A percentile compares a stretch with the other conserved stretches of the same genome.
These are phyloP conservation scores for Leucozona laternaria DNA, from an alignment of 2,888 invertebrate genomes.

Conservation along the genomic window DNA sequence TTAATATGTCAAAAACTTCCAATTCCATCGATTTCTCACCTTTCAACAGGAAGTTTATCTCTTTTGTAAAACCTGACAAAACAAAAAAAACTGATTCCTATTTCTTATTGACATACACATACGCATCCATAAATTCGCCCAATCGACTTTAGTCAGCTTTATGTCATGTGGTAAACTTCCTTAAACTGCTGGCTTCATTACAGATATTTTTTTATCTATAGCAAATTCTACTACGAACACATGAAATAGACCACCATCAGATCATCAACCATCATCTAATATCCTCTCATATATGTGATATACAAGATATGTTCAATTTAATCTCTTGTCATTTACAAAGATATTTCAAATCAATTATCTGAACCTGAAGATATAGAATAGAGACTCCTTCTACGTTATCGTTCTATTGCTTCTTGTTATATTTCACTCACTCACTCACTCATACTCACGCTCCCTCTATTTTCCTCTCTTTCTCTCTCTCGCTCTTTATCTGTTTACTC, in stretches of 20 bases:
- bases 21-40: neutral
- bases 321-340: constrained; percentile 71
- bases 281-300: constrained; percentile 34
- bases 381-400: neutral
- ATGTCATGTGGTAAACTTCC: constrained; percentile 19
- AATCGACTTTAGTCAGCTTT: constrained; percentile 13
- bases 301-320: constrained; percentile 57
- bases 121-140: neutral
- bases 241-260: neutral
- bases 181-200: constrained; percentile 9
- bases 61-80: neutral
- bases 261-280: constrained; percentile 28
- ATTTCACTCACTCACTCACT: neutral
- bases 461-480: neutral
- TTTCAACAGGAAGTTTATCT: neutral
- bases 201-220: neutral
- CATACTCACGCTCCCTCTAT: neutral
- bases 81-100: neutral
- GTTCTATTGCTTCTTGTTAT: neutral
- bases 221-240: too few species aligned
- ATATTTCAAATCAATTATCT: constrained; percentile 66
- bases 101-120: neutral
- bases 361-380: neutral
- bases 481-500: constrained; percentile 27
- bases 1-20: neutral